Evolutionary conservation across 2,113 vertebrate species (phyloP), one percentile per base, ranked within the genome.

Genomic region (Saguinus midas): DNA sequence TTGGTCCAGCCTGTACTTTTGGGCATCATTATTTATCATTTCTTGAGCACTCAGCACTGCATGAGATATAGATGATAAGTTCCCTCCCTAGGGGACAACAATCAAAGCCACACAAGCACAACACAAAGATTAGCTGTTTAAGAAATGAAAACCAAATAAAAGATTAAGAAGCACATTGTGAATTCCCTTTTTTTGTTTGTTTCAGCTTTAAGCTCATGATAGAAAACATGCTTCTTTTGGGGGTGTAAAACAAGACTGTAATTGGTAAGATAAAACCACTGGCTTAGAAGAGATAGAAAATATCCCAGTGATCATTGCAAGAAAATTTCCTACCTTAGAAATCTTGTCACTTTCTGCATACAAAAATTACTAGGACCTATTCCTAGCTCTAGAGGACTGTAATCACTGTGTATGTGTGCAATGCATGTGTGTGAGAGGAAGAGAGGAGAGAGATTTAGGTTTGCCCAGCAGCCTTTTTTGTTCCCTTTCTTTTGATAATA

Each of bases 1-100:
- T 94, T 52, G 45, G 72, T 73, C 72, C 45, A 68, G 66, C 73
- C 72, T 94, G 84, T 87, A 96, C 87, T 91, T 96, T 94, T 90
- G 27, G 92, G 43, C 40, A 52, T 82, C 92, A 80, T 81, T 96
- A 92, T 94, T 97, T 96, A 91, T 96, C 40, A 1, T 95, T 97
- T 97, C 90, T 95, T 85, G 58, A 82, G 61, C 50, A 94, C 84
- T 94, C 72, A 92, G 75, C 86, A n/a, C 83, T 48, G 68, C 18
- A 0, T 95, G 96, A 95, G 80, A 96, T 48, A 87, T 25, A 55
- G 90, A 85, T 66, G 83, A 82, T 94, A 92, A 96, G 88, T 96
- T 87, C 18, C 61, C 84, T 96, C 96, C 48, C 83, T 35, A 68
- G 68, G 75, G 84, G 21, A 82, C 52, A 95, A 64, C 55, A 79